Evolutionary conservation across 1,140 invertebrate genomes (phyloP), one percentile per base, ranked within the genome.

Genomic region (Dufourea novaeangliae): DNA sequence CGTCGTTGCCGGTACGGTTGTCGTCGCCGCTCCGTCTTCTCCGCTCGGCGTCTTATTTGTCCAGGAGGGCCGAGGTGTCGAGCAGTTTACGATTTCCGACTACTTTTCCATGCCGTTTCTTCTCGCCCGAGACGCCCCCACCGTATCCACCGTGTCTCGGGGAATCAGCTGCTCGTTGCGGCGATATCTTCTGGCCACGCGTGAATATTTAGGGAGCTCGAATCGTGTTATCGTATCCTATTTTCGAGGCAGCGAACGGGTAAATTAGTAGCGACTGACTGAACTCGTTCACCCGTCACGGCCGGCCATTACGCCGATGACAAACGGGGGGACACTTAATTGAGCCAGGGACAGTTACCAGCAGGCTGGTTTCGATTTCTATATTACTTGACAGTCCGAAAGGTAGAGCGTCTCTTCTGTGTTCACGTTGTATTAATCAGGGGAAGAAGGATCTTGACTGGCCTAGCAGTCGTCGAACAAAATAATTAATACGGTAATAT

Each of bases 51-150:
- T 91, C 89, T 91, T 92, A 90, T 92, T 92, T 92, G 88, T 91
- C 89, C 90, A 92, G 90, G 88, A 92, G 86, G 86, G 69, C 25
- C 81, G 88, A 90, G 88, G 90, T 89, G 91, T 87, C 90, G 91
- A 92, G 88, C 84, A 85, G 69, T 92, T 92, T 89, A 92, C 90
- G 90, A 88, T 92, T 92, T 92, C 90, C 90, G 90, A 87, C 79
- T 86, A 82, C 85, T 86, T 87, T 86, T 86, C 85, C 80, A 68
- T 82, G 62, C 71, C 81, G 73, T 81, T 86, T 68, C 81, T 80
- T 86, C n/a, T 85, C 79, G 57, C 75, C 25, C 27, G 66, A 22
- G 17, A 34, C 32, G 20, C 57, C n/a, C 8, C 57, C 14, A 56
- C 11, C 66, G 66, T 32, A n/a, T 66, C 39, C 59, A 62, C n/a